Percentiles rank a stretch among this genome's conserved stretches.
Conservation (phyloP, 1,140 invertebrate species). For the Macrotrachela quadricornifera region DNA sequence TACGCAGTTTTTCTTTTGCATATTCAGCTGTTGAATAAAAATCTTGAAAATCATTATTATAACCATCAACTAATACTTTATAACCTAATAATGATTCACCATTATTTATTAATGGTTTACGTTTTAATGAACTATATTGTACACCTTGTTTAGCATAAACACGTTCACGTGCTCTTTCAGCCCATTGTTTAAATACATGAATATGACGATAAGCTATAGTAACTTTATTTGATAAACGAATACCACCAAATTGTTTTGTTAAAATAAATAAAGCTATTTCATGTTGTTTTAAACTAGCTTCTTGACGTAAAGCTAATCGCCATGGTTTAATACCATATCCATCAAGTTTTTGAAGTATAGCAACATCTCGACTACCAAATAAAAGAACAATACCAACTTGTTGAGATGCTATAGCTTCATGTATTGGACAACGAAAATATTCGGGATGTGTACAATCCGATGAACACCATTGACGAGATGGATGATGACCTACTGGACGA, state of each 20-base stretch:
- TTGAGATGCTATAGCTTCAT: neutral
- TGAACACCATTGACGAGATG: constrained; percentile 6
- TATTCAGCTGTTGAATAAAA: neutral
- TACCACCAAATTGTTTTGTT: constrained; percentile 6
- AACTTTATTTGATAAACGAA: neutral
- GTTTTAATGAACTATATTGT: neutral
- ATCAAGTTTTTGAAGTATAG: neutral
- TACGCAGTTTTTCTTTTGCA: neutral
- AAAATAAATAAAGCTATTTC: constrained; percentile 3
- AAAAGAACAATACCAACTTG: constrained; percentile 1
- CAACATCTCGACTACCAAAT: neutral
- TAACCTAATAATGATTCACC: neutral
- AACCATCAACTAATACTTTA: constrained; percentile 5
- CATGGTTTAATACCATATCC: constrained; percentile 6
- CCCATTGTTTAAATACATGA: constrained; percentile 1
- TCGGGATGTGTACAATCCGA: neutral
- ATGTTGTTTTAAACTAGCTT: constrained; percentile 1
- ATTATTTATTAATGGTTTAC: neutral
- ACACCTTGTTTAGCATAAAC: neutral
- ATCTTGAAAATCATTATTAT: constrained; percentile 6
- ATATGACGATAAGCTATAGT: neutral
- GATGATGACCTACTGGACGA: neutral
- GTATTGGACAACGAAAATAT: constrained; percentile 4
- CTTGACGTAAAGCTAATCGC: constrained; percentile 3
- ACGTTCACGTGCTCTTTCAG: neutral